Evolutionary conservation across 2,113 vertebrate genomes (phyloP).

Genomic region (Falco punctatus): DNA sequence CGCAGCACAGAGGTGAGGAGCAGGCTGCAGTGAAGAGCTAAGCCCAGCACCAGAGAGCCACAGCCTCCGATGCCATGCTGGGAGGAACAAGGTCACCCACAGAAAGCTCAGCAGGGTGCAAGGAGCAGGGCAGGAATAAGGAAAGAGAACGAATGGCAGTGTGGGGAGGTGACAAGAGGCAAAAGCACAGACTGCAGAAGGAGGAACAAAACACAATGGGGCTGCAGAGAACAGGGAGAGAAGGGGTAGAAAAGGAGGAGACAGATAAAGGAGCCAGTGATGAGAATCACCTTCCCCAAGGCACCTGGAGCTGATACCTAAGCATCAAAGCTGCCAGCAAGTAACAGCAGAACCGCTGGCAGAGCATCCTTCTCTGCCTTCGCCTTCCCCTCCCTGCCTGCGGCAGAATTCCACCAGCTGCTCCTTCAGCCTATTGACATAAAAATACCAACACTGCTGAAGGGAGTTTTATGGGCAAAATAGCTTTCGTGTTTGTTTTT

Average conservation of each 20-base stretch:
- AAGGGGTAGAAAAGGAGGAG: neutral
- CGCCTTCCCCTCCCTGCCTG: neutral
- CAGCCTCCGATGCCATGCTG: neutral
- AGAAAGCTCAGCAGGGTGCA: neutral
- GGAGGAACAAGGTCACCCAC: neutral
- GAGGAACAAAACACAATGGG: neutral
- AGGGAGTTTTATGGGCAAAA: neutral
- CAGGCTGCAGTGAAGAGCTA: neutral
- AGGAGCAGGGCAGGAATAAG: neutral
- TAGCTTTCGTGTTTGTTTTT: neutral
- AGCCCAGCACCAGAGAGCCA: neutral
- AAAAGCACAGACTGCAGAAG: neutral
- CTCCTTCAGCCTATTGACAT: neutral
- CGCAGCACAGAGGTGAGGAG: neutral
- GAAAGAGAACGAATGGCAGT: fast-evolving
- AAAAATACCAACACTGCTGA: neutral
- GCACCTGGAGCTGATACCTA: neutral
- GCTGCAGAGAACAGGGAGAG: neutral
- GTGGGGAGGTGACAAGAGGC: neutral
- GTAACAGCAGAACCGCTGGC: neutral
- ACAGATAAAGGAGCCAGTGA: neutral
- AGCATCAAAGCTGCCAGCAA: neutral
- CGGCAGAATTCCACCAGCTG: neutral
- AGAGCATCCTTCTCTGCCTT: neutral
- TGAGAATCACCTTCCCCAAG: neutral